A percentile compares a stretch with the other conserved stretches of the same genome.
phyloP scores from a whole-genome alignment of 2,797 vertebrate genomes.

The Pantherophis alleghaniensis region DNA sequence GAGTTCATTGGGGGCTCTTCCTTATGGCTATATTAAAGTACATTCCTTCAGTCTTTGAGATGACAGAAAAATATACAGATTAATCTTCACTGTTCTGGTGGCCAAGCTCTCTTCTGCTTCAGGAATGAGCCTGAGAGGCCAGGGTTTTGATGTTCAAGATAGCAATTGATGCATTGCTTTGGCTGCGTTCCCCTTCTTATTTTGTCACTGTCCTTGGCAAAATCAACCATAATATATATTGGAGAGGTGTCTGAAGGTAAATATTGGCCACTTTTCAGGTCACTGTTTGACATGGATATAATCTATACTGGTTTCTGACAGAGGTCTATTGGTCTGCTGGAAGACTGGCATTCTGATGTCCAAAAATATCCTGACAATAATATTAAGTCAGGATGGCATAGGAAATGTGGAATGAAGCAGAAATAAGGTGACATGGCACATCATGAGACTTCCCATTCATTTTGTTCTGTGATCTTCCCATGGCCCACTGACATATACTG shows the following conservation, averaged over 20 bases:
- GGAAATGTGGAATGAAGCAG: background rate
- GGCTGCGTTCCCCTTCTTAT: background rate
- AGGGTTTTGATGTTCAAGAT: background rate
- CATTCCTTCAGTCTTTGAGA: background rate
- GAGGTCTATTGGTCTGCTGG: background rate
- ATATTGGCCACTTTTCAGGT: background rate
- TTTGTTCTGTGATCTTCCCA: background rate
- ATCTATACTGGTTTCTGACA: background rate
- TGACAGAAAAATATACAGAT: background rate
- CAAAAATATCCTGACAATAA: background rate
- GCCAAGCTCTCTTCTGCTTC: background rate
- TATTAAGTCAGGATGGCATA: background rate
- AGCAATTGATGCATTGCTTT: background rate
- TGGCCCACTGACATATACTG: background rate
- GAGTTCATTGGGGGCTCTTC: background rate
- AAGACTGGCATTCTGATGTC: background rate
- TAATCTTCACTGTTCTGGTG: background rate
- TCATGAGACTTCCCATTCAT: background rate
- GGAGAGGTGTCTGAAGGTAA: background rate
- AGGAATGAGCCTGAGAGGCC: background rate
- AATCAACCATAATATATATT: background rate
- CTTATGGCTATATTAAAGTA: background rate
- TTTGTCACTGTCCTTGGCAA: background rate
- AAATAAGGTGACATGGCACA: background rate
- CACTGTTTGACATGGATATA: background rate